A percentile compares a stretch with the other conserved stretches of the same genome.
Evolutionary conservation across 2,113 vertebrate genomes (phyloP).

Genomic region (zebrafish (Danio rerio)): GRCz12tu NC_133178.1:42639501-42640000

Average conservation of each 20-base stretch:
- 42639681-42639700: constrained; percentile 31
- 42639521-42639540: neutral
- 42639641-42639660: neutral
- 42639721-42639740: constrained; percentile 49
- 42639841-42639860: constrained; percentile 37
- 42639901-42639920: constrained; percentile 10
- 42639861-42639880: constrained; percentile 21
- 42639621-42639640: constrained; percentile 19
- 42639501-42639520: neutral
- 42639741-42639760: constrained; percentile 21
- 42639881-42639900: neutral
- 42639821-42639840: constrained; percentile 55
- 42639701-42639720: constrained; percentile 45
- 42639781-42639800: constrained; percentile 58
- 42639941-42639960: neutral
- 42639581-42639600: constrained; percentile 21
- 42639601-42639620: constrained; percentile 7
- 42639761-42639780: constrained; percentile 45
- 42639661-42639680: constrained; percentile 36
- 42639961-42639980: neutral
- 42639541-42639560: constrained; percentile 17
- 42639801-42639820: constrained; percentile 29
- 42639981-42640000: neutral
- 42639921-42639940: neutral
- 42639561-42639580: constrained; percentile 22